A percentile compares a stretch with the other conserved stretches of the same genome.
These are phyloP conservation scores for Pterostichus niger DNA, from an alignment of 2,888 invertebrate genomes.

Conservation along the genomic window DNA sequence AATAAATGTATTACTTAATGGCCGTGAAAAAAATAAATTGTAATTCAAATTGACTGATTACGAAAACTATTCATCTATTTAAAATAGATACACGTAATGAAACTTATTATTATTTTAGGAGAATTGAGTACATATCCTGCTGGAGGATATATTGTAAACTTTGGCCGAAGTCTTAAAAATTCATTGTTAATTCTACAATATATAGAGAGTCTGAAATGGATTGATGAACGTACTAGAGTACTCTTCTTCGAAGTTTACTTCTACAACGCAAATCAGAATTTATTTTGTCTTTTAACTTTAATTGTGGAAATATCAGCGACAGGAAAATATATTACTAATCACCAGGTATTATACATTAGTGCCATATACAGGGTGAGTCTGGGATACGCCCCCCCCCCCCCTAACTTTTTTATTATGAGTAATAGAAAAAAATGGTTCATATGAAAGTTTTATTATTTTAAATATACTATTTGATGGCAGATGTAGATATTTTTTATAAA, in stretches of 20 bases:
- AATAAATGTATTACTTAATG: too few relatives aligned
- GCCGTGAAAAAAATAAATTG: too few relatives aligned
- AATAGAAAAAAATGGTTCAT: too few relatives aligned
- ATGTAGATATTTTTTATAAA: too few relatives aligned
- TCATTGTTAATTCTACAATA: constrained; percentile 71
- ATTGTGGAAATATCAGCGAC: constrained; percentile 71
- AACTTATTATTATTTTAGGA: constrained; percentile 68
- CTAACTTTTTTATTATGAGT: too few relatives aligned
- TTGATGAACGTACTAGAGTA: constrained; percentile 70
- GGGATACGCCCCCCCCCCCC: too few relatives aligned
- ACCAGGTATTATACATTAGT: constrained; percentile 66
- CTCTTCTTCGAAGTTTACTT: constrained; percentile 72
- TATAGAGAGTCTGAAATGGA: constrained; percentile 71
- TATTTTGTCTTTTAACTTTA: constrained; percentile 71
- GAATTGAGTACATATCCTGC: constrained; percentile 71
- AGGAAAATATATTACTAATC: constrained; percentile 69
- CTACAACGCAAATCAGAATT: constrained; percentile 72
- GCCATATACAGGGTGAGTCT: too few relatives aligned
- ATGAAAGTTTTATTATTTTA: too few relatives aligned
- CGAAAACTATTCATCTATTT: too few relatives aligned
- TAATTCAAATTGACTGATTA: too few relatives aligned
- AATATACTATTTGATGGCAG: too few relatives aligned
- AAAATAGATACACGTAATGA: too few relatives aligned
- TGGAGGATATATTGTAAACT: constrained; percentile 72
- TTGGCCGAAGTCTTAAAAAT: constrained; percentile 72